Conservation (phyloP, 2,797 vertebrate genomes). For the Vireo griseus region DNA sequence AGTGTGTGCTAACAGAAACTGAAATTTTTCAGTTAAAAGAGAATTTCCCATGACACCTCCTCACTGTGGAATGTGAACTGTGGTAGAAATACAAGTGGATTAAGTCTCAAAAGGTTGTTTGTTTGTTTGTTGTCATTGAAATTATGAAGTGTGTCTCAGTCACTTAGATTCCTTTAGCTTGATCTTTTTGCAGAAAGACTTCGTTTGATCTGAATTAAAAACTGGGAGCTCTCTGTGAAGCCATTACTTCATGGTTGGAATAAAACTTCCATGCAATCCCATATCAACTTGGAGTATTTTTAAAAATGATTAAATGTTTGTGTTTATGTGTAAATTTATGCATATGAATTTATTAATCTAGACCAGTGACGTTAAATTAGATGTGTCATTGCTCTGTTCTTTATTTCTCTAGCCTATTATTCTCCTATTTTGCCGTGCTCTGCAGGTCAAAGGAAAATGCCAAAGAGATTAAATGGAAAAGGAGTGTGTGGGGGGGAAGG, state of each 20-base stretch:
- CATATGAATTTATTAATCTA: not conserved
- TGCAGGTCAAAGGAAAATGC: slow-evolving; percentile 36
- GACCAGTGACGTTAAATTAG: not conserved
- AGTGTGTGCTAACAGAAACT: not conserved
- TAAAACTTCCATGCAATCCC: not conserved
- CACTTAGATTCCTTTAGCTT: not conserved
- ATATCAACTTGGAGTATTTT: not conserved
- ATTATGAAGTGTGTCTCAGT: not conserved
- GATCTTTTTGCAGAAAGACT: not conserved
- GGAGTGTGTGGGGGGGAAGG: not conserved
- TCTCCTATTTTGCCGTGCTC: not conserved
- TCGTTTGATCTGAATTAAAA: not conserved
- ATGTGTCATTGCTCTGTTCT: not conserved
- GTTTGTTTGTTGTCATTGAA: not conserved
- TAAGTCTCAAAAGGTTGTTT: not conserved
- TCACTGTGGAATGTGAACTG: not conserved
- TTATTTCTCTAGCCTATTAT: not conserved
- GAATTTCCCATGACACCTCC: not conserved
- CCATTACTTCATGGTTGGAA: not conserved
- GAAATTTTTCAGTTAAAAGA: not conserved
- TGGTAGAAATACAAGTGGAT: not conserved
- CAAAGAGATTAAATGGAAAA: not conserved
- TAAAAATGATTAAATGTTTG: not conserved
- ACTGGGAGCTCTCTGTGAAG: not conserved
- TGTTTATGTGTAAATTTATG: not conserved